Base-by-base conservation (phyloP, 2,888 invertebrate species). In the Agrotis segetum region DNA sequence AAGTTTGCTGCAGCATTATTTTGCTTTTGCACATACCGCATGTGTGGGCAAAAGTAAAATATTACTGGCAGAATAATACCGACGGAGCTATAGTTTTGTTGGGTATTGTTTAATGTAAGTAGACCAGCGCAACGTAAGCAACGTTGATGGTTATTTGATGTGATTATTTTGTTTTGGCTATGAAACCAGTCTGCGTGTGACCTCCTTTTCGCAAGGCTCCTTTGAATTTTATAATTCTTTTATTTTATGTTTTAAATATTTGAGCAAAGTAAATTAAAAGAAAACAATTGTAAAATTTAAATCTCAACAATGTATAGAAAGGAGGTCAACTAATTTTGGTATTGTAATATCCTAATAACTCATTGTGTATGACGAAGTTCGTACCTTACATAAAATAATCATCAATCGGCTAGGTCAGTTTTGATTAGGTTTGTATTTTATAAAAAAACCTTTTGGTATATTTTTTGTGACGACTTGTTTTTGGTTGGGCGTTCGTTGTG, bases 1-100 rank as follows among this genome's bases (percentile, higher is more conserved):
- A 74, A 81, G n/a, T 68, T 73, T 59, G 55, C 78, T 81, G 67
- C 56, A 56, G n/a, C 40, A 34, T n/a, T 56, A 34, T 56, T 56
- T 56, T 34, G 40, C 34, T 56, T 56, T 56, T 56, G 14, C 34
- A 34, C n/a, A 34, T 34, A 50, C 34, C 21, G 59, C 63, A 49
- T 60, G 24, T 67, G 60, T 61, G 5, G 56, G 56, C 19, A 47
- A 65, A 70, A 59, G 50, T 70, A 49, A 24, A 70, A 70, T 44
- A 56, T 56, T 63, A 60, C 55, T 58, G 55, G 29, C 50, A 40
- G 40, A 70, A 70, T 44, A 56, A 59, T 63, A 60, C 55, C 55
- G 55, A 29, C 50, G 17, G 50, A 17, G 66, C 62, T 14, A 59
- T 67, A 44, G 59, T n/a, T 77, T 53, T 56, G 67, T 63, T 71